Evolutionary conservation across 2,797 vertebrate genomes (phyloP).

Genomic region (Melanogrammus aeglefinus): DNA sequence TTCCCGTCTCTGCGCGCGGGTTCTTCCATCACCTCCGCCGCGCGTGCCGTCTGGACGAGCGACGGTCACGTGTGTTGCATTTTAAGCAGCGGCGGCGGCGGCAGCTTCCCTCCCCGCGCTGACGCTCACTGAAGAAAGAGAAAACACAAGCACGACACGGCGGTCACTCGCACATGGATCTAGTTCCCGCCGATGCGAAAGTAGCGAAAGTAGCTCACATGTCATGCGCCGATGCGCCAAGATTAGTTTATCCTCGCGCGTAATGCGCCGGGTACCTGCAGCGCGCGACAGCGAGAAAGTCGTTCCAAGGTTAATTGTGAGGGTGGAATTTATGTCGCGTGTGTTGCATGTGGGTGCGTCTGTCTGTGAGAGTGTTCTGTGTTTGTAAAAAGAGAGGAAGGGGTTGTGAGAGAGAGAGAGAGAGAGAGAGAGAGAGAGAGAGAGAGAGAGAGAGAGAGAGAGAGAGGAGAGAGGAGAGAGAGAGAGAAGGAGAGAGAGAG

Average conservation of each 20-base stretch:
- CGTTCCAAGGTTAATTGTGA: slow-evolving; percentile 48
- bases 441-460: too few species aligned
- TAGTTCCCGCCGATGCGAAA: not conserved
- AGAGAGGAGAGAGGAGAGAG: too few species aligned
- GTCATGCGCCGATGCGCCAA: not conserved
- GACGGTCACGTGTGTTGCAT: slow-evolving; percentile 70
- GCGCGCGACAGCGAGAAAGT: slow-evolving; percentile 11
- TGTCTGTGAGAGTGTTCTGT: not conserved
- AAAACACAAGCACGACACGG: slow-evolving; percentile 35
- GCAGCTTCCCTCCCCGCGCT: slow-evolving; percentile 64
- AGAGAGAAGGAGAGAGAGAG: too few species aligned
- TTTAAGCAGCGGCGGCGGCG: slow-evolving; percentile 64
- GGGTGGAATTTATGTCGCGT: not conserved
- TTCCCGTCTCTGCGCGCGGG: slow-evolving; percentile 32
- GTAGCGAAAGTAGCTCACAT: too few species aligned
- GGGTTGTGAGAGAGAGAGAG: too few species aligned
- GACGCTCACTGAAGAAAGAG: slow-evolving; percentile 58
- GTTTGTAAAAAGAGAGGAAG: not conserved
- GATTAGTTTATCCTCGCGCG: slow-evolving; percentile 29
- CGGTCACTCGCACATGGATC: not conserved
- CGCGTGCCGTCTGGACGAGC: slow-evolving; percentile 64
- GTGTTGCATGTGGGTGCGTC: not conserved
- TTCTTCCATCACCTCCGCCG: slow-evolving; percentile 54
- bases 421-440: too few species aligned
- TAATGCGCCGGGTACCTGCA: slow-evolving; percentile 50